Evolutionary conservation across 2,888 invertebrate species (phyloP), one percentile per base, ranked within the genome.

Genomic region (Tiliacea citrago): DNA sequence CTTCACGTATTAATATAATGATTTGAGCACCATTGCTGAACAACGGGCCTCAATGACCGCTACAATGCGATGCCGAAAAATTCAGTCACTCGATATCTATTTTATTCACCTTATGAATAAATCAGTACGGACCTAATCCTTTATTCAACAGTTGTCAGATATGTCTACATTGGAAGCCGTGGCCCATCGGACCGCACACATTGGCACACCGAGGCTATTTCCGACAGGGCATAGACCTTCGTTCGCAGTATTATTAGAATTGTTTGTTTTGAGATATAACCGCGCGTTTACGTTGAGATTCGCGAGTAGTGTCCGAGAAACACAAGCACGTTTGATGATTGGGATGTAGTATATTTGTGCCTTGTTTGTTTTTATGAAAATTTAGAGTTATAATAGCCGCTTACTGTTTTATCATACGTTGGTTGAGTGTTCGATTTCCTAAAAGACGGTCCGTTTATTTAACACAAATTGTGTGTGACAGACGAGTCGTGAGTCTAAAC

Each of bases 221-320:
- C 68, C 1, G 35, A 58, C 58, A 69, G 85, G 85, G 74, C 87
- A 78, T 86, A 85, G 80, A 86, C 86, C 83, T 85, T 81, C 75
- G 47, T 42, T 10, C 58, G 18, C 16, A 66, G 58, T 84, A 82
- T 79, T 82, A 77, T 70, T 86, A 82, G 75, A 77, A 9, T 18
- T 71, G 65, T 83, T 83, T 79, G 84, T 79, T 83, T 79, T 75
- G 51, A 57, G 39, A 55, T 73, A 49, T 45, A 65, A 73, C 68
- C 51, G 47, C 29, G 12, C n/a, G 79, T 63, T 66, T 83, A 83
- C 69, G 69, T 62, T 68, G 24, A 24, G 62, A 73, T 79, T 82
- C 9, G 60, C 69, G 79, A 83, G 80, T 81, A 69, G 83, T 73
- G 49, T 18, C 35, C 16, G 45, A 72, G 45, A 24, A 62, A 80